Base-by-base conservation (phyloP, 2,113 vertebrate genomes). In the Nyctibius bracteatus region DNA sequence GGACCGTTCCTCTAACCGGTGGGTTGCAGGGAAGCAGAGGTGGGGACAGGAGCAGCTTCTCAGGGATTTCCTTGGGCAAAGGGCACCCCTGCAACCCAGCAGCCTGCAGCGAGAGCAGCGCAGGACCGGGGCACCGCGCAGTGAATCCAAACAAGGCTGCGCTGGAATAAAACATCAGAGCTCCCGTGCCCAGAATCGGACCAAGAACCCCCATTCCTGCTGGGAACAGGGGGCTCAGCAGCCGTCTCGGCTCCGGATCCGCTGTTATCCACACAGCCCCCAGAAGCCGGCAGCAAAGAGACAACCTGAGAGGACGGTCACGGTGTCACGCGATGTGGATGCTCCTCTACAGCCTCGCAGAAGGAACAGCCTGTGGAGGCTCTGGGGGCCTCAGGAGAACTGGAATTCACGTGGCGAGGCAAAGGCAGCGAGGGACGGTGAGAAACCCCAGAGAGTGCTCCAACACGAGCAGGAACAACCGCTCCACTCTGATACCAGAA, bases 161-260 rank as follows among this genome's bases (percentile, higher is more conserved):
- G 1, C 1, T n/a, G 17, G 30, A 65, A 51, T 10, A 20, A 31
- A 57, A 66, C 4, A 4, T 4, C 44, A 27, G 52, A 59, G 66
- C 46, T 83, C 30, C 39, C 4, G 1, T 4, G 14, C 44, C 44
- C n/a, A 72, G 39, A 25, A 19, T 20, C 1, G 0, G 51, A n/a
- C 20, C 1, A 1, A 61, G 72, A 35, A 35, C 24, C 70, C 59
- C 47, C 0, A 2, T 4, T 54, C 46, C 37, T n/a, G 41, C 65
- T 57, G 23, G 12, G n/a, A n/a, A n/a, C n/a, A n/a, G n/a, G n/a
- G n/a, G n/a, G n/a, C n/a, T n/a, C 3, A 2, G 0, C 31, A 41
- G 43, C 43, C 5, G 0, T 5, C n/a, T 22, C 24, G 0, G 12
- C 78, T 66, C 44, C 1, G 4, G 21, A 33, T 35, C n/a, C 16